Evolutionary conservation across 1,140 invertebrate species (phyloP).

Genomic region (Bathynomus jamesi): DNA sequence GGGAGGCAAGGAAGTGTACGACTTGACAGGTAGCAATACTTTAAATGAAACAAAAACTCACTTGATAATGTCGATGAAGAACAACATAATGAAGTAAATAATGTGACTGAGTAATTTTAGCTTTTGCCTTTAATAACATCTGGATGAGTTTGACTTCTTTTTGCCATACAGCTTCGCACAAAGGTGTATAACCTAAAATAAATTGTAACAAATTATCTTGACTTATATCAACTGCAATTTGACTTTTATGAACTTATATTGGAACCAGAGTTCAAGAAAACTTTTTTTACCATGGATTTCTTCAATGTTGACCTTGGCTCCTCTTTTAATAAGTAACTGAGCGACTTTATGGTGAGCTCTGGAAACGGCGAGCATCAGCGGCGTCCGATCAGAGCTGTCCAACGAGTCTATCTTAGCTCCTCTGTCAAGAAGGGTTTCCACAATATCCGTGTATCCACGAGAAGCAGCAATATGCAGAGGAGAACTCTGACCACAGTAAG

Average conservation of each 20-base stretch:
- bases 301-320: slow-evolving; percentile 53
- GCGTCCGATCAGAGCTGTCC: slow-evolving; percentile 51
- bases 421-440: slow-evolving; percentile 51
- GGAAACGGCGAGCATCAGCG: slow-evolving; percentile 50
- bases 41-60: slow-evolving; percentile 9
- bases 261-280: too few species aligned
- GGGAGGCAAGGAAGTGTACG: too few species aligned
- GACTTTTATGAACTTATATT: too few species aligned
- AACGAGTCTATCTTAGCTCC: slow-evolving; percentile 52
- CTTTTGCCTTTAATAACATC: slow-evolving; percentile 49
- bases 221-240: neutral
- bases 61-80: slow-evolving; percentile 43
- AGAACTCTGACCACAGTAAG: slow-evolving; percentile 33
- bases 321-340: slow-evolving; percentile 46
- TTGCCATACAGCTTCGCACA: slow-evolving; percentile 50
- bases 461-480: slow-evolving; percentile 49
- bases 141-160: slow-evolving; percentile 44
- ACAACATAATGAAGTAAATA: slow-evolving; percentile 53
- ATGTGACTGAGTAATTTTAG: slow-evolving; percentile 51
- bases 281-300: slow-evolving; percentile 50
- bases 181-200: slow-evolving; percentile 46
- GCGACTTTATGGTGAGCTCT: slow-evolving; percentile 46
- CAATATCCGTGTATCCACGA: slow-evolving; percentile 49
- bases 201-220: neutral
- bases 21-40: too few species aligned